phyloP scores from a whole-genome alignment of 2,888 invertebrate species.

The Chymomyza amoena region DNA sequence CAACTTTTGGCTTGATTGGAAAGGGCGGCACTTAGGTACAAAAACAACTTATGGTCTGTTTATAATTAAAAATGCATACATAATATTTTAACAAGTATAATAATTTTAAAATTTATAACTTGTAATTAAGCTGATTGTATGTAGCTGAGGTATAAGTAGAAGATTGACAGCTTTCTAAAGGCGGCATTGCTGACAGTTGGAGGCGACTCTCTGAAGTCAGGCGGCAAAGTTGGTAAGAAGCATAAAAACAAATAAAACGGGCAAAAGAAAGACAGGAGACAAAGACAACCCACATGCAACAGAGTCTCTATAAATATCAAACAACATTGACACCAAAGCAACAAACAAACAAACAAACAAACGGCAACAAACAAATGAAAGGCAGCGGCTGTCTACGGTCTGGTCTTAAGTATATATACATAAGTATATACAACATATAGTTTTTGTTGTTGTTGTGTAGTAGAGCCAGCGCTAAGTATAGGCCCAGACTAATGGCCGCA shows the following conservation, averaged over 20 bases:
- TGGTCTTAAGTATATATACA: not conserved
- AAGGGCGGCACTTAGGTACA: too few relatives aligned
- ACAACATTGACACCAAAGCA: slow-evolving; percentile 23
- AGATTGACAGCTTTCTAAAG: slow-evolving; percentile 44
- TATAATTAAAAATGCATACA: not conserved
- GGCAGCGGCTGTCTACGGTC: not conserved
- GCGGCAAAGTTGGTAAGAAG: not conserved
- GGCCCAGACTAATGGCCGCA: slow-evolving; percentile 35
- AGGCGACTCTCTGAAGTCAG: slow-evolving; percentile 27
- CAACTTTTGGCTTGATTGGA: too few relatives aligned
- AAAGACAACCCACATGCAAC: slow-evolving; percentile 11
- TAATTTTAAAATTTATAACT: not conserved
- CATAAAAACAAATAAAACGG: slow-evolving; percentile 8
- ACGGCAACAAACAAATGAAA: slow-evolving; percentile 33
- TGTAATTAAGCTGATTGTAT: not conserved
- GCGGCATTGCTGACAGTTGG: slow-evolving; percentile 30
- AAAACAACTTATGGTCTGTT: too few relatives aligned
- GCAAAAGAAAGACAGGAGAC: slow-evolving; percentile 3
- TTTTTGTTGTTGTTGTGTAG: too few relatives aligned
- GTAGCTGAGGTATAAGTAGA: not conserved
- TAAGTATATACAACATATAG: too few relatives aligned
- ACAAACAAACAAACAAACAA: slow-evolving; percentile 14
- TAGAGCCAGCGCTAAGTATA: slow-evolving; percentile 12
- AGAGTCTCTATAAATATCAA: slow-evolving; percentile 38
- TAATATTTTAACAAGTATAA: not conserved